Evolutionary conservation across 2,888 invertebrate species (phyloP).

Genomic region (Drosophila longiperda): DNA sequence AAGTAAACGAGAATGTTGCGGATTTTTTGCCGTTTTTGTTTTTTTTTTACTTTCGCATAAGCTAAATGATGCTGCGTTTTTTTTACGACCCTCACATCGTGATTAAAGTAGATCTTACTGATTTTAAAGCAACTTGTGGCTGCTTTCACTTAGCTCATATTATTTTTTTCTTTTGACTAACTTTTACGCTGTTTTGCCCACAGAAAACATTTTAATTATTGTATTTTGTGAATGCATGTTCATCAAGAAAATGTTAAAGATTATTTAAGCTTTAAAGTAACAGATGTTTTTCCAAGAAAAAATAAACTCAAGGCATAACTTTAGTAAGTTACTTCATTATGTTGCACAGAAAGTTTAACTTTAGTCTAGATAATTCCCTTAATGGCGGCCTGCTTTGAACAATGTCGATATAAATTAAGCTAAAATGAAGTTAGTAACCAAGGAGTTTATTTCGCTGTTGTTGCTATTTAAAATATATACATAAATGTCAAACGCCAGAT

Average conservation of each 20-base stretch:
- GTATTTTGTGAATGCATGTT: conserved; percentile 28
- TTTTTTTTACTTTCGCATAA: conserved; percentile 6
- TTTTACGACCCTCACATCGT: conserved; percentile 7
- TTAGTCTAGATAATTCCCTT: not conserved
- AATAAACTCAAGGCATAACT: not conserved
- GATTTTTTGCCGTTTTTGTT: conserved; percentile 16
- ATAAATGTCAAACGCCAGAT: not conserved
- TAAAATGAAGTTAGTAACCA: not conserved
- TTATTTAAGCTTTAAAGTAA: not conserved
- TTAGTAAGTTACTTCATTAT: not conserved
- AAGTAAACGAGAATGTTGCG: conserved; percentile 36
- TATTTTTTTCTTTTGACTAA: not conserved
- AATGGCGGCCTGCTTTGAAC: not conserved
- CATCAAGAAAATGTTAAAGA: not conserved
- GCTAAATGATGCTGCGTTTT: conserved; percentile 18
- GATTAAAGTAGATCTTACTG: conserved; percentile 20
- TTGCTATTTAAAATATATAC: not conserved
- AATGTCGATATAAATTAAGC: not conserved
- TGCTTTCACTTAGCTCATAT: conserved; percentile 14
- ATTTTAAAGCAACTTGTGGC: conserved; percentile 12
- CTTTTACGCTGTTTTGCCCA: not conserved
- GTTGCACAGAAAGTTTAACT: not conserved
- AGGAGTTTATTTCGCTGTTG: not conserved
- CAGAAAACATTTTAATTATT: conserved; percentile 50
- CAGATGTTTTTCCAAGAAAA: not conserved